Evolutionary conservation across 2,797 vertebrate genomes (phyloP).

Genomic region (Orientallactaga sibirica): DNA sequence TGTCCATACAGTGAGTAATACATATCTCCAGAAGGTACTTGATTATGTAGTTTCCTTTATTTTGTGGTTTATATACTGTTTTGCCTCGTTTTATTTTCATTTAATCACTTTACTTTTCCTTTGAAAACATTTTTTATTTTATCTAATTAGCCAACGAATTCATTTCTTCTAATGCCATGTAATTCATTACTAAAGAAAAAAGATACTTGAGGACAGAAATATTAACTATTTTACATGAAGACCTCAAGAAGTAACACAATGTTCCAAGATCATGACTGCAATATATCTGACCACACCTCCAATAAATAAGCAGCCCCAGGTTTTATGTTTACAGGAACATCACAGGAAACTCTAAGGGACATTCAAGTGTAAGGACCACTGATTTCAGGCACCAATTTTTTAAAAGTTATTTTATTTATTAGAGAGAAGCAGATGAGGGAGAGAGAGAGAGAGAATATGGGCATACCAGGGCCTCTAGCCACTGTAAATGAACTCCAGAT

Average conservation of each 20-base stretch:
- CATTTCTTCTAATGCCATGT: background rate
- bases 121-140: background rate
- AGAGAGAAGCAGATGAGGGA: no score
- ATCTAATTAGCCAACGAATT: background rate
- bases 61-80: background rate
- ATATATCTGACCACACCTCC: background rate
- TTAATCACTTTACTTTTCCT: background rate
- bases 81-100: conserved; percentile 35
- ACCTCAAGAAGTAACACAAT: background rate
- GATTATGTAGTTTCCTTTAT: background rate
- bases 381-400: background rate
- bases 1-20: background rate
- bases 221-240: background rate
- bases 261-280: background rate
- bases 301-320: background rate
- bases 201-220: background rate
- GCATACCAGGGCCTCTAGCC: no score
- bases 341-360: background rate
- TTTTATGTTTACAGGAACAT: background rate
- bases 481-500: no score
- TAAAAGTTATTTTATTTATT: background rate
- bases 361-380: background rate
- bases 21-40: background rate
- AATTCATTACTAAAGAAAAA: background rate
- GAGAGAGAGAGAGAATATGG: no score